Percentiles rank a stretch among this genome's conserved stretches.
Conservation (phyloP, 2,888 invertebrate genomes). For the Gerosis bhagava region DNA sequence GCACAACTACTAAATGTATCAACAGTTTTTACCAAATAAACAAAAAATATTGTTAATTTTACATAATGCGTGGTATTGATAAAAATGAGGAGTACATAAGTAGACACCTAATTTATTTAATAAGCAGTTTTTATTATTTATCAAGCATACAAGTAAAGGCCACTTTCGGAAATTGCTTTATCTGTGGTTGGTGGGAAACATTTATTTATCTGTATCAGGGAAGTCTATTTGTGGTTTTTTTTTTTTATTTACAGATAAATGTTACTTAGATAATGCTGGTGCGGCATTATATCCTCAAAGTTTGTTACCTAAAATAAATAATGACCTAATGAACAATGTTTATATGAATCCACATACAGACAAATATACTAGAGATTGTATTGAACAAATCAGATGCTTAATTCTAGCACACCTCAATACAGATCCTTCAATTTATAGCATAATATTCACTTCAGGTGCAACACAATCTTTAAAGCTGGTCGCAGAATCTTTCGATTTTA, state of each 20-base stretch:
- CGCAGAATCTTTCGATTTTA: constrained; percentile 90
- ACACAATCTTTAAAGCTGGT: constrained; percentile 93
- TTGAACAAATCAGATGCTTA: constrained; percentile 93
- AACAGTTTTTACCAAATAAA: no score
- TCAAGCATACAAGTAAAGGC: no score
- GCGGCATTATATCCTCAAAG: constrained; percentile 90
- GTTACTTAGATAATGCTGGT: constrained; percentile 95
- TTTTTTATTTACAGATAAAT: constrained; percentile 84
- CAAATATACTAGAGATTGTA: constrained; percentile 89
- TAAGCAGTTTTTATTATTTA: no score
- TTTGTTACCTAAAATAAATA: constrained; percentile 85
- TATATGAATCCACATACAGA: constrained; percentile 97
- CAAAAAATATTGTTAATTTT: no score
- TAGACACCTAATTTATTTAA: no score
- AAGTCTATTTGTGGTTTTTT: no score
- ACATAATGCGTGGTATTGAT: no score
- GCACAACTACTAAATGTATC: no score
- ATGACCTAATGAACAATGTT: constrained; percentile 87
- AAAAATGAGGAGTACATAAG: no score
- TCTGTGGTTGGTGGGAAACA: no score
- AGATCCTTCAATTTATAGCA: constrained; percentile 88
- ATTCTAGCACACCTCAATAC: constrained; percentile 94
- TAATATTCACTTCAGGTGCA: constrained; percentile 97
- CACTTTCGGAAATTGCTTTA: no score
- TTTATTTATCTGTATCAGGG: no score